Base-by-base conservation (phyloP, 2,888 invertebrate species). In the Dasypolia templi region DNA sequence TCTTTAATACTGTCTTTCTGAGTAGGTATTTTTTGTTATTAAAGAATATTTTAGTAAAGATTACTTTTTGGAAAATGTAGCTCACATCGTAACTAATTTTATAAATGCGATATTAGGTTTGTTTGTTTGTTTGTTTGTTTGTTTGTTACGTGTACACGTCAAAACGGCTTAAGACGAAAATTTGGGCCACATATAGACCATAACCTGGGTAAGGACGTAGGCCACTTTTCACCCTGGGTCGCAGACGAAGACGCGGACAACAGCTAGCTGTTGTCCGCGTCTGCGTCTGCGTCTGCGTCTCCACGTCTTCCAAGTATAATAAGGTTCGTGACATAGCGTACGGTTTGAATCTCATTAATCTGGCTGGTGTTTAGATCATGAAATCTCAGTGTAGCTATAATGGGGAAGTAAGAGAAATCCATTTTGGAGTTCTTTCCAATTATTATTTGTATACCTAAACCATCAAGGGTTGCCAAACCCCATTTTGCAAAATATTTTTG, bases 281-380 rank as follows among this genome's bases (percentile, higher is more conserved):
- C n/a, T n/a, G n/a, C n/a, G n/a, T n/a, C n/a, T n/a, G n/a, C n/a
- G n/a, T n/a, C n/a, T n/a, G n/a, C n/a, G n/a, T n/a, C n/a, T n/a
- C n/a, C n/a, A n/a, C n/a, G n/a, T n/a, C n/a, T n/a, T 64, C n/a
- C 64, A 64, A 46, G 56, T 65, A 51, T 75, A 75, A 63, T 46
- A 75, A 59, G 46, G n/a, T 56, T 53, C 46, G 53, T 77, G 75
- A 75, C 46, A 81, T n/a, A 55, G 81, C 64, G 26, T 46, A 64
- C 64, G 19, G 42, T 59, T 81, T 46, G 59, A 49, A 55, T 75
- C 32, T 64, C 64, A 75, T 59, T 59, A 74, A 53, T 75, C 22
- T 65, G 35, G 42, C 22, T 42, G n/a, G 14, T 64, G 46, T 80
- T 77, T 32, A 53, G 19, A 53, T 53, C 11, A 22, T 14, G 12